These are phyloP conservation scores for Irena cyanogastra DNA, from an alignment of 2,113 vertebrate species.

Conservation along the genomic window DNA sequence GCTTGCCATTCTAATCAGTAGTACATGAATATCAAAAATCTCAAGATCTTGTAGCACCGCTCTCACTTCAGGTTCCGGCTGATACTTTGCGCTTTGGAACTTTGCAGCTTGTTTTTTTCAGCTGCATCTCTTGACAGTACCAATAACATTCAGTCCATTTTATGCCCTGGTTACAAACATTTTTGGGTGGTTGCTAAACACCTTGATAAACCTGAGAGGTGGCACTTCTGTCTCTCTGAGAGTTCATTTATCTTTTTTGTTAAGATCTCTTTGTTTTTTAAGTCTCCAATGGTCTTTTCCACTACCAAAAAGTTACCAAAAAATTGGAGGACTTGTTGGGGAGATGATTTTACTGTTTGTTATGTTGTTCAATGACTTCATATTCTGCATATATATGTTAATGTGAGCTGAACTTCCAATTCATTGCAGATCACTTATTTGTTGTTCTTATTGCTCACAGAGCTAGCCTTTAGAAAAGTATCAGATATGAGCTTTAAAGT, in stretches of 20 bases:
- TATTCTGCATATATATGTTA: not conserved
- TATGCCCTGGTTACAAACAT: not conserved
- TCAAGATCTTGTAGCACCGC: not conserved
- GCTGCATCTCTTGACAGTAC: not conserved
- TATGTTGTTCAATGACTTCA: not conserved
- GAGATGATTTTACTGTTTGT: not conserved
- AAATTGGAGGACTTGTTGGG: not conserved
- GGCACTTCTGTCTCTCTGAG: not conserved
- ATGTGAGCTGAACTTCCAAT: slow-evolving; percentile 23
- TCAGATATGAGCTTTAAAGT: not conserved
- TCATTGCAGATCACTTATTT: not conserved
- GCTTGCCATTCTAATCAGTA: not conserved
- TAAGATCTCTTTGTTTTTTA: not conserved
- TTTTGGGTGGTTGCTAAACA: not conserved
- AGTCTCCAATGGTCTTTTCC: not conserved
- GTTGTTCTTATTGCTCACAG: not conserved
- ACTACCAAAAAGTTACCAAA: not conserved
- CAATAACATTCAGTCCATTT: not conserved
- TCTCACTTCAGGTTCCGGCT: not conserved
- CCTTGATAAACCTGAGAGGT: not conserved
- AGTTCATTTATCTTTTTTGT: not conserved
- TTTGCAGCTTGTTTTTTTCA: not conserved
- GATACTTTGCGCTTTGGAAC: not conserved
- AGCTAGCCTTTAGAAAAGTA: not conserved
- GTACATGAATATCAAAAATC: not conserved